Base-by-base conservation (phyloP, 53 echinoderm and acorn worm genomes). In the Arbacia lixula region DNA sequence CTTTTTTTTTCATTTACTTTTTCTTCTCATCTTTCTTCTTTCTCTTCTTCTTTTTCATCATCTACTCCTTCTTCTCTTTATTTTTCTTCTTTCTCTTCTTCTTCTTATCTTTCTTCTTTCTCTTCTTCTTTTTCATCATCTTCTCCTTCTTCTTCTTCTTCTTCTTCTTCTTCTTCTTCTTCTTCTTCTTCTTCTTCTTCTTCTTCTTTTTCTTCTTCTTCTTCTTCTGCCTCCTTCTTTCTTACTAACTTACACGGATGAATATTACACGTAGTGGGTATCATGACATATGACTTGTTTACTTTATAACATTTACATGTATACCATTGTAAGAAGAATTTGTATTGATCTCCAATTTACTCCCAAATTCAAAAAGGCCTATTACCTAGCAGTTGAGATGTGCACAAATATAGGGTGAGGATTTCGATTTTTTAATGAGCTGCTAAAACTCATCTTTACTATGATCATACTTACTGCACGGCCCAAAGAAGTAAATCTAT, bases 81-180 rank as follows among this genome's bases (percentile, higher is more conserved):
- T 58, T 24, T 10, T 58, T 24, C 26, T 58, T 24, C 26, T 58
- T 24, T 10, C 14, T 46, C 49, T 46, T 46, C 49, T 46, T 46
- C 49, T 10, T 46, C 49, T 46, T 46, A 8, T 46, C 14, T 14
- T 46, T 58, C 21, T 6, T 6, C 1, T 58, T 58, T 29, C 28
- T 58, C 58, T 58, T 58, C 58, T 58, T 58, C 58, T 58, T 58
- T 29, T 58, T 58, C 58, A 26, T 58, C 58, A 26, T 58, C 58
- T 58, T 58, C 58, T 58, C 28, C 58, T 58, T 58, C 49, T 46
- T 14, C 49, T 46, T 14, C 49, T 46, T 14, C 49, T 46, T 46
- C 49, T 46, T 46, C 49, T 14, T 46, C 49, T 46, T 46, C 49
- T 14, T 46, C 49, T 14, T 46, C 14, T 46, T 46, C 49, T 46